Evolutionary conservation across 2,888 invertebrate species (phyloP).

Genomic region (Myopa tessellatipennis): DNA sequence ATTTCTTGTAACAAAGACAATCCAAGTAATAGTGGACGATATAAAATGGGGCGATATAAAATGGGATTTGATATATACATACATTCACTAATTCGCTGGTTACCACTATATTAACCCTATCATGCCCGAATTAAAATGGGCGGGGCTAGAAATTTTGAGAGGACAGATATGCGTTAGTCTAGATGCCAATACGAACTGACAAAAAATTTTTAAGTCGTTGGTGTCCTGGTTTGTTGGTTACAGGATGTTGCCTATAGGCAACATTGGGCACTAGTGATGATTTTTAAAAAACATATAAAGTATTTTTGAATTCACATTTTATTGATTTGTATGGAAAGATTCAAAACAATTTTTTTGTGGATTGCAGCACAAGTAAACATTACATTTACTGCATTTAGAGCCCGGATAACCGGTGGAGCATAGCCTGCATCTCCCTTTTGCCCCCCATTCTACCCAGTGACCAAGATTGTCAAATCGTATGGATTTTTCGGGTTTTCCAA

Average conservation of each 20-base stretch:
- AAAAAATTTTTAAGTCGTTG: too few species aligned
- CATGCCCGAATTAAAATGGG: conserved; percentile 7
- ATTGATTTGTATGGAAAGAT: background rate
- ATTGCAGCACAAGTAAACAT: conserved; percentile 42
- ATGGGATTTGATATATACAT: too few species aligned
- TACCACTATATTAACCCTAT: background rate
- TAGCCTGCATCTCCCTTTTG: conserved; percentile 40
- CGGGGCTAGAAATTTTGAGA: background rate
- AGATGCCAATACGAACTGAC: too few species aligned
- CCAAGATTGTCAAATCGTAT: conserved; percentile 30
- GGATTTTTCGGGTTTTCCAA: conserved; percentile 39
- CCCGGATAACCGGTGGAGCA: conserved; percentile 38
- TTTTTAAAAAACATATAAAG: background rate
- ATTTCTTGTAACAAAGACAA: too few species aligned
- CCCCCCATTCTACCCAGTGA: conserved; percentile 41
- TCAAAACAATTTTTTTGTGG: conserved; percentile 45
- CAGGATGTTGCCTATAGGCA: background rate
- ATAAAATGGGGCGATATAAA: too few species aligned
- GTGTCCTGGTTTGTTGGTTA: background rate
- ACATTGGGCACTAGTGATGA: background rate
- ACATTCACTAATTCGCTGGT: too few species aligned
- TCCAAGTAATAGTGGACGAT: too few species aligned
- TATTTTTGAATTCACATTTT: too few species aligned
- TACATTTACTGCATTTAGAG: conserved; percentile 41
- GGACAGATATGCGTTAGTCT: too few species aligned